Evolutionary conservation across 2,797 vertebrate species (phyloP).

Genomic region (Phrynocephalus vlangalii): DNA sequence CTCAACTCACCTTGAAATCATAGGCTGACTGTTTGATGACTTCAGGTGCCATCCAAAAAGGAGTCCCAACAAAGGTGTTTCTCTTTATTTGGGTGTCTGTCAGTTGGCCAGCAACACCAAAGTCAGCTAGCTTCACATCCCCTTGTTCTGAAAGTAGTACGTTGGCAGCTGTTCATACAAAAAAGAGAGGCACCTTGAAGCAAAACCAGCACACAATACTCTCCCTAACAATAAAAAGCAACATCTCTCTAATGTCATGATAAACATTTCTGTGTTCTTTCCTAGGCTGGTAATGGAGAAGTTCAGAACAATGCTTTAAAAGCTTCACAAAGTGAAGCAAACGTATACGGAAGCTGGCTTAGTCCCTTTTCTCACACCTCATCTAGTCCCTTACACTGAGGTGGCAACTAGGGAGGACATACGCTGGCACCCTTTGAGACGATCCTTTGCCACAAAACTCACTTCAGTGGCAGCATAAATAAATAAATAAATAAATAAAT

Average conservation of each 20-base stretch:
- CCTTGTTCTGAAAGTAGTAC: slow-evolving; percentile 97
- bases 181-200: slow-evolving; percentile 9
- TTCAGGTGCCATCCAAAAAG: slow-evolving; percentile 99
- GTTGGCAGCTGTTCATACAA: slow-evolving; percentile 87
- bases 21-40: slow-evolving; percentile 99
- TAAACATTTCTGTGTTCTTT: slow-evolving; percentile 3
- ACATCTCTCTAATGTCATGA: neutral
- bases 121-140: slow-evolving; percentile 97
- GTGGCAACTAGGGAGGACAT: too few relatives aligned
- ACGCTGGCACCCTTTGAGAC: too few relatives aligned
- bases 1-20: slow-evolving; percentile 92
- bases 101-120: slow-evolving; percentile 96
- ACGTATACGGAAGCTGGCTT: neutral
- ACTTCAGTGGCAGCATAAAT: too few relatives aligned
- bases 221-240: neutral
- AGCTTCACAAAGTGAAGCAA: neutral
- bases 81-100: slow-evolving; percentile 99
- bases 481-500: neutral
- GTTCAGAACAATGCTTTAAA: neutral
- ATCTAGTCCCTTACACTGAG: neutral
- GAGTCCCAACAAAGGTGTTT: slow-evolving; percentile 98
- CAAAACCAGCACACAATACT: neutral
- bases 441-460: too few relatives aligned
- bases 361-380: neutral
- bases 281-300: neutral